These are phyloP conservation scores for Tinamus guttatus DNA, from an alignment of 2,113 vertebrate species.

Conservation along the genomic window DNA sequence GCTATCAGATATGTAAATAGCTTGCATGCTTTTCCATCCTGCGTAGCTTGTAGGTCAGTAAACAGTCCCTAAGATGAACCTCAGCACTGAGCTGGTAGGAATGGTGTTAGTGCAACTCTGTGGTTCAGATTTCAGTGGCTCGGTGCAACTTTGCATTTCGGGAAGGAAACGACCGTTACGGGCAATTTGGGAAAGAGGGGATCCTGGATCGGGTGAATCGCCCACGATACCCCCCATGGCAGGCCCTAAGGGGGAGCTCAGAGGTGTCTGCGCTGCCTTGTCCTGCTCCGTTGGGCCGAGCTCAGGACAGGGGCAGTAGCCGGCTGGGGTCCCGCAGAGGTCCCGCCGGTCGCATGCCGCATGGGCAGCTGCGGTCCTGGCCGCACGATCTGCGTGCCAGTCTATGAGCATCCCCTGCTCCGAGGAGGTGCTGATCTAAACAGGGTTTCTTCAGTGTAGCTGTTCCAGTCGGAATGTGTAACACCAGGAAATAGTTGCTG, in stretches of 20 bases:
- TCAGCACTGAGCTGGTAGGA: neutral
- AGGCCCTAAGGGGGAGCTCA: neutral
- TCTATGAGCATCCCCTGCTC: neutral
- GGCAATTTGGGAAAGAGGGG: neutral
- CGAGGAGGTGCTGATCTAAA: neutral
- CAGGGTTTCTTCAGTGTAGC: fast-evolving
- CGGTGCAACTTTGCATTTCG: neutral
- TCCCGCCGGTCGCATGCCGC: neutral
- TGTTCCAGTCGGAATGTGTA: neutral
- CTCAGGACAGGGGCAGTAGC: no score
- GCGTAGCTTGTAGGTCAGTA: neutral
- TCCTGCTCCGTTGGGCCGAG: no score
- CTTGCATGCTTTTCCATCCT: neutral
- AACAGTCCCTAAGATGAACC: neutral
- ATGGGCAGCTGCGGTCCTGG: neutral
- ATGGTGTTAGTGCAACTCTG: neutral
- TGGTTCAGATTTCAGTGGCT: neutral
- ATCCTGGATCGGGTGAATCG: neutral
- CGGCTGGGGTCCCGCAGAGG: no score
- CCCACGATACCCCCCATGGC: neutral
- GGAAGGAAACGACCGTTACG: slow-evolving; percentile 10
- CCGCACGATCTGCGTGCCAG: neutral
- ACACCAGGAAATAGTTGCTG: neutral
- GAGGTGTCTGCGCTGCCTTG: no score
- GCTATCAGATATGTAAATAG: slow-evolving; percentile 4